Evolutionary conservation across 2,888 invertebrate species (phyloP), one percentile per base, ranked within the genome.

Genomic region (Polymixis lichenea): DNA sequence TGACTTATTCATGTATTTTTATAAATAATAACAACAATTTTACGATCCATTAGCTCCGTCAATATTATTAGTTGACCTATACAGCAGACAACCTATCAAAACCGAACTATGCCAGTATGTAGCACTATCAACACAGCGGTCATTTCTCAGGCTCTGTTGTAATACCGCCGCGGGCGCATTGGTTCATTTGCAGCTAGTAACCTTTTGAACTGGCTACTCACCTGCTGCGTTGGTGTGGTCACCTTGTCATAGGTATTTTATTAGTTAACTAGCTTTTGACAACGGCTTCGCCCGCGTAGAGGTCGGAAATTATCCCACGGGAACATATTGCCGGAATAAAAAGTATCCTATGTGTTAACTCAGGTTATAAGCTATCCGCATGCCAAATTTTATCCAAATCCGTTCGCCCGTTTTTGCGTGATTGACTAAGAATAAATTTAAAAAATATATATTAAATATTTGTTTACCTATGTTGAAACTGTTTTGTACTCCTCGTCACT

Each of bases 241-340:
- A 86, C 79, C 78, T 86, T 83, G 73, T 82, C 43, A 58, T 15
- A 32, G n/a, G 25, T 43, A 82, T 76, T 78, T 77, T 66, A 65
- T 75, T 55, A 60, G 32, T 56, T 15, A 32, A 43, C 43, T 13
- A 11, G 11, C 13, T 46, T 11, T 46, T 46, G 43, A 11, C 11
- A 46, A 13, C 43, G 43, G 11, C 43, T 46, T 46, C 43, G 43
- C 11, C 43, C 11, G 11, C 43, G 43, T 13, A 11, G 11, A 46
- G 11, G 1, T 46, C 43, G 43, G 43, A 46, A 46, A 46, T 46
- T 11, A 11, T 13, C 13, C 43, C 11, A 46, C 11, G 43, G 43
- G 43, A 13, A 46, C 43, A 46, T 46, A 43, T 9, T 43, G 43
- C 43, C 43, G 43, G 43, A 9, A 43, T 43, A 43, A 43, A 8